A percentile compares a stretch with the other conserved stretches of the same genome.
Conservation (phyloP, 2,113 vertebrate genomes). For the Petrocephalus microphthalmus region DNA sequence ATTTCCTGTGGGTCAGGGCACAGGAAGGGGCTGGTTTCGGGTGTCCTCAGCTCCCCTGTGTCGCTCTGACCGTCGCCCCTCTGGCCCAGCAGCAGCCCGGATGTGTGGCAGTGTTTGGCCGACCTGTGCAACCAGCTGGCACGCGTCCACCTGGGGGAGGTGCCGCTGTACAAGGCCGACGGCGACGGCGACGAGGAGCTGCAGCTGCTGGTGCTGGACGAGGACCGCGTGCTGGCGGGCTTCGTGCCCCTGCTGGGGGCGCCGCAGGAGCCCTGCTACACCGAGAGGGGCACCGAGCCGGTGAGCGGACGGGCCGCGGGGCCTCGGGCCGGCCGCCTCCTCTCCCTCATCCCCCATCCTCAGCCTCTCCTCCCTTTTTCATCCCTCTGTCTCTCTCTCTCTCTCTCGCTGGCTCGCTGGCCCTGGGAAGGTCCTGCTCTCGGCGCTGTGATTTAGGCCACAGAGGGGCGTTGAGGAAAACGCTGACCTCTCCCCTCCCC, state of each 20-base stretch:
- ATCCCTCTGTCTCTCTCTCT: conserved; percentile 41
- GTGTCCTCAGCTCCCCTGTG: neutral
- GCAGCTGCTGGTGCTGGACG: conserved; percentile 84
- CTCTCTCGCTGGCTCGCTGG: conserved; percentile 42
- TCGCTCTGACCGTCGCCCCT: conserved; percentile 29
- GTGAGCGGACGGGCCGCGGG: conserved; percentile 55
- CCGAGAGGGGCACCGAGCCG: conserved; percentile 80
- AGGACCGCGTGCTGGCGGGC: conserved; percentile 88
- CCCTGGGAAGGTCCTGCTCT: conserved; percentile 84
- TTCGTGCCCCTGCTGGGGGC: conserved; percentile 92
- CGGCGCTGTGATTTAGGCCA: conserved; percentile 90
- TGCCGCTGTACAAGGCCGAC: conserved; percentile 82
- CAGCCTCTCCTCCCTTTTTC: conserved; percentile 30
- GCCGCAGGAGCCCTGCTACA: conserved; percentile 94
- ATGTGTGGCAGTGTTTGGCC: conserved; percentile 83
- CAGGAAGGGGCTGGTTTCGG: neutral
- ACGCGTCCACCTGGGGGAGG: conserved; percentile 84
- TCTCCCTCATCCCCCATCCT: neutral
- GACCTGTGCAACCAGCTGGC: conserved; percentile 91
- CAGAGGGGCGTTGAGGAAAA: conserved; percentile 97
- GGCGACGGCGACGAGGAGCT: conserved; percentile 75
- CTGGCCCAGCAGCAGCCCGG: conserved; percentile 55
- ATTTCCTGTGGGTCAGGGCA: neutral
- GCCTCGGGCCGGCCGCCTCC: neutral
- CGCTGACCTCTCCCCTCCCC: conserved; percentile 90